Evolutionary conservation across 2,113 vertebrate genomes (phyloP).

Genomic region (Megalops atlanticus): DNA sequence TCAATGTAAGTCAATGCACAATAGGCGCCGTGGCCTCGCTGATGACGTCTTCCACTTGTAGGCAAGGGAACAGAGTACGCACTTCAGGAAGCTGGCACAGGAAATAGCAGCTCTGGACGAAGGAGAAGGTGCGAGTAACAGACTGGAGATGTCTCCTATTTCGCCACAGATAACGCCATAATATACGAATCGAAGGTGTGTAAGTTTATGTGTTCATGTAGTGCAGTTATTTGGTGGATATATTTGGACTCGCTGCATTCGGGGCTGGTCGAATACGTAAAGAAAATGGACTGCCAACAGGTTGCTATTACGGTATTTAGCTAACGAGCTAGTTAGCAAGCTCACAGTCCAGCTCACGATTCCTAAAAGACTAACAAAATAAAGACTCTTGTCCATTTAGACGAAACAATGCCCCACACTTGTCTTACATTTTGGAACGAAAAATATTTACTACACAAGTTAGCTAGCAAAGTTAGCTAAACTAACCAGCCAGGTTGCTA

Average conservation of each 20-base stretch:
- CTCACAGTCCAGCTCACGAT: neutral
- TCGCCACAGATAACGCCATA: conserved; percentile 19
- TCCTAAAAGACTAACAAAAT: too few species aligned
- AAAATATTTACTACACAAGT: too few species aligned
- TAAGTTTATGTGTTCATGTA: neutral
- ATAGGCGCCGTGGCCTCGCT: conserved; percentile 37
- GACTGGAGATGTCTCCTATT: conserved; percentile 30
- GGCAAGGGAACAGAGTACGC: neutral
- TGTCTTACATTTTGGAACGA: too few species aligned
- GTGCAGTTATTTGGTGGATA: neutral
- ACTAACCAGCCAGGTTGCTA: too few species aligned
- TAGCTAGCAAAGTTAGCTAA: too few species aligned
- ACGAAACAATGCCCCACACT: too few species aligned
- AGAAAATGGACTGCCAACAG: conserved; percentile 51
- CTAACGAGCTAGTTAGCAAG: conserved; percentile 27
- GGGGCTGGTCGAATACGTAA: neutral
- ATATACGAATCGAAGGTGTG: conserved; percentile 13
- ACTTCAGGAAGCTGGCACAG: neutral
- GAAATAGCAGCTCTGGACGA: neutral
- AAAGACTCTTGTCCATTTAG: too few species aligned
- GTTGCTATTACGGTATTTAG: conserved; percentile 46
- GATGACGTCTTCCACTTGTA: neutral
- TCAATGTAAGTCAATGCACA: neutral
- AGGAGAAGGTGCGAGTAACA: neutral
- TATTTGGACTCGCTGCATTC: neutral